Conservation (phyloP, 2,888 invertebrate species). For the Drosophila algonquin region DNA sequence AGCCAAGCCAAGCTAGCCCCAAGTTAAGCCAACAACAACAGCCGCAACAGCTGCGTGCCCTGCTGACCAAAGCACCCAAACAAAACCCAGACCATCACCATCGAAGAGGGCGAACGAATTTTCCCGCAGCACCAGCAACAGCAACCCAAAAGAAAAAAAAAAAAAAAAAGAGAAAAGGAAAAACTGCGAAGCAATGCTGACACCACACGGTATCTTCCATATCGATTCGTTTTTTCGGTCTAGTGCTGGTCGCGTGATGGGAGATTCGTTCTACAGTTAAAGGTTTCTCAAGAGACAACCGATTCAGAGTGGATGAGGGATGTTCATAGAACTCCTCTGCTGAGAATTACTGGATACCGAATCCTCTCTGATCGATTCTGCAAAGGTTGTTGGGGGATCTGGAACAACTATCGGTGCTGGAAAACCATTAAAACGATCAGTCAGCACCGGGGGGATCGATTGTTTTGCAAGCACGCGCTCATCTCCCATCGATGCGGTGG, state of each 20-base stretch:
- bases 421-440: too few relatives aligned
- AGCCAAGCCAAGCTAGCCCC: conserved; percentile 57
- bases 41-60: conserved; percentile 68
- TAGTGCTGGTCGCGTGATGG: conserved; percentile 31
- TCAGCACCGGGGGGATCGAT: background rate
- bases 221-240: conserved; percentile 55
- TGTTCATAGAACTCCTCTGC: background rate
- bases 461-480: conserved; percentile 13
- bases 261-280: background rate
- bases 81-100: conserved; percentile 15
- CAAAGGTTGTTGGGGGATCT: too few relatives aligned
- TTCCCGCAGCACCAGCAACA: conserved; percentile 47
- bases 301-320: background rate
- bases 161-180: conserved; percentile 8
- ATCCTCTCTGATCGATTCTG: too few relatives aligned
- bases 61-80: conserved; percentile 51
- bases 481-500: conserved; percentile 3
- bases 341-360: too few relatives aligned
- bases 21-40: conserved; percentile 66
- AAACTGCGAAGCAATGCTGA: conserved; percentile 34
- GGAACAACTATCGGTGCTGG: too few relatives aligned
- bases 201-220: conserved; percentile 50
- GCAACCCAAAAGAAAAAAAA: too few relatives aligned
- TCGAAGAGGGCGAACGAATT: conserved; percentile 62
- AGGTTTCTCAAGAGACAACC: too few relatives aligned